Base-by-base conservation (phyloP, 2,113 vertebrate species). In the Coreoperca whiteheadi region DNA sequence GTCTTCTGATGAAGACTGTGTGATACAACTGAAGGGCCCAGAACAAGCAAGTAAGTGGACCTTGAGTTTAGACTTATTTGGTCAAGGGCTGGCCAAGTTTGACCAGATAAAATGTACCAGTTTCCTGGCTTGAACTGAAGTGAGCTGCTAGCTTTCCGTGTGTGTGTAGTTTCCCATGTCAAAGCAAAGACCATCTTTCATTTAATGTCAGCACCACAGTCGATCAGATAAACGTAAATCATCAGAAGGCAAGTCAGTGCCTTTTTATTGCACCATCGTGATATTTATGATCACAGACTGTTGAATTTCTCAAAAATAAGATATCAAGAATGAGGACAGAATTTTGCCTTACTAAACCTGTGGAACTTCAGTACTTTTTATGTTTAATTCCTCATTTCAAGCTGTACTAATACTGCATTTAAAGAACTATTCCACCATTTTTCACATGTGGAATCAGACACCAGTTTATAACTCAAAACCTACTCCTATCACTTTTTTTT, bases 271-370 rank as follows among this genome's bases (percentile, higher is more conserved):
- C 77, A 77, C 73, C 87, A 79, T 46, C 4, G 48, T 84, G 60
- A 89, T 53, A 76, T 81, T 85, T 67, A 34, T 34, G 2, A 78
- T 82, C 60, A 78, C 46, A 43, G 70, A 87, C 81, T 75, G 63
- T 86, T 76, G 76, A 77, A 65, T 74, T 65, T 80, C 16, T 43
- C 46, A 50, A 61, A 63, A 53, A 53, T 30, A 46, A 61, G 34
- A 78, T 64, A 87, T 85, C 57, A 74, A 77, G 66, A 83, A 81
- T 70, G 71, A 91, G 87, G 84, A 93, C 81, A 82, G 48, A 84
- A 84, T 85, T 90, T 94, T 94, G 94, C 95, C 94, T 95, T 95
- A 95, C 84, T 85, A 84, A 93, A 90, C 93, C 90, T 93, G 92
- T 94, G 93, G 93, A 91, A 77, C 85, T 81, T 87, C 76, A 85